phyloP scores from a whole-genome alignment of 2,113 vertebrate genomes.

The Phyllopteryx taeniolatus region DNA sequence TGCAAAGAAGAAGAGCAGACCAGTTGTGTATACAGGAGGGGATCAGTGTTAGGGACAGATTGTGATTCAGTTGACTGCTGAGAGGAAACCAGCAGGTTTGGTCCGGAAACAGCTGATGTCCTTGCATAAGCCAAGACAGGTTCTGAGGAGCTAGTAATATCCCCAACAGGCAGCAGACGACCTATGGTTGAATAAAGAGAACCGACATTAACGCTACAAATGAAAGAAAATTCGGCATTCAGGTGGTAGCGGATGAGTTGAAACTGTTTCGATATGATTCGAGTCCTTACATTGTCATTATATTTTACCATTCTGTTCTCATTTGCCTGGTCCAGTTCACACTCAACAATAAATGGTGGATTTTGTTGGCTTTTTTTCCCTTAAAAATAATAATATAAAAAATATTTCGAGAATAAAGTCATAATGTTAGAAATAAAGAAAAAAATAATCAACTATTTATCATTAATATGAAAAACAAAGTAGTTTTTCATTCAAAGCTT shows the following conservation, averaged over 20 bases:
- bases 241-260: background rate
- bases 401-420: background rate
- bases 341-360: too few species aligned
- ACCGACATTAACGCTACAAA: background rate
- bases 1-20: background rate
- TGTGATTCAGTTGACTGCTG: conserved; percentile 51
- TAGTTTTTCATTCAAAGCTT: background rate
- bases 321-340: background rate
- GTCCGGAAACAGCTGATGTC: conserved; percentile 27
- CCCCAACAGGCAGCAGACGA: background rate
- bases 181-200: background rate
- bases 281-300: background rate
- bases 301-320: background rate
- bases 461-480: background rate
- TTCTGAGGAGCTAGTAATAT: conserved; percentile 16
- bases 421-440: background rate
- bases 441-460: background rate
- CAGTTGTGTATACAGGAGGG: conserved; percentile 29
- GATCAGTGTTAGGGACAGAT: conserved; percentile 54
- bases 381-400: too few species aligned
- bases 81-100: conserved; percentile 33
- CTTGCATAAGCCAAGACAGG: conserved; percentile 38
- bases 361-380: too few species aligned
- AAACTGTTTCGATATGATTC: background rate
- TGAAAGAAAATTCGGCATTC: background rate